Evolutionary conservation across 1,140 invertebrate species (phyloP).

Genomic region (Bursaphelenchus mucronatus): DNA sequence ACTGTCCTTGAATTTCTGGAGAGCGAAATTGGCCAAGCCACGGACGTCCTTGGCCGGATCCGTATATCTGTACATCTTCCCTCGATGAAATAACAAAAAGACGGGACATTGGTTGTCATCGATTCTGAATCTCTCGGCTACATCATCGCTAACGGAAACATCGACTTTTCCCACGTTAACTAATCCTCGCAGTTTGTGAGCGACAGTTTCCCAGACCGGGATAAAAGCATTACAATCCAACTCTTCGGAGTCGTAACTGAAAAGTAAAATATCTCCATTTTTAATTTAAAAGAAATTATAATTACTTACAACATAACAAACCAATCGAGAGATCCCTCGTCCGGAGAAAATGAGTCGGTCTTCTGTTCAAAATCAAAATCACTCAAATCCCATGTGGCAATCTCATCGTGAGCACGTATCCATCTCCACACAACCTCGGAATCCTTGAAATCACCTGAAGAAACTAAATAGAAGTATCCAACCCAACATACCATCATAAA

Average conservation of each 20-base stretch:
- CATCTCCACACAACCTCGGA: constrained; percentile 56
- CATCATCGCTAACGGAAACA: constrained; percentile 53
- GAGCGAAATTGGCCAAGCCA: constrained; percentile 52
- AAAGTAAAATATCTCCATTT: constrained; percentile 2
- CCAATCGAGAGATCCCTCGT: constrained; percentile 59
- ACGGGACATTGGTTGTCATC: constrained; percentile 57
- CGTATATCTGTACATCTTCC: constrained; percentile 61
- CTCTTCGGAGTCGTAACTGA: constrained; percentile 58
- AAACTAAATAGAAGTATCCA: not conserved
- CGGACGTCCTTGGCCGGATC: constrained; percentile 56
- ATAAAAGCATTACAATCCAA: constrained; percentile 58
- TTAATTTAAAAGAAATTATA: not conserved
- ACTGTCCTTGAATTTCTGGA: constrained; percentile 59
- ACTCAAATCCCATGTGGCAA: constrained; percentile 52
- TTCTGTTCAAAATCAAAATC: constrained; percentile 57
- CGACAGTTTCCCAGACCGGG: constrained; percentile 57
- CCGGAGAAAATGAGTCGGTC: constrained; percentile 56
- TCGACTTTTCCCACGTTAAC: constrained; percentile 60
- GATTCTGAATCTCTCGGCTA: constrained; percentile 54
- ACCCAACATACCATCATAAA: constrained; percentile 50
- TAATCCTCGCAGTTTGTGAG: constrained; percentile 58
- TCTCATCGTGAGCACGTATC: constrained; percentile 60
- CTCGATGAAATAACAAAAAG: constrained; percentile 59
- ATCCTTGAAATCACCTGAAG: constrained; percentile 57
- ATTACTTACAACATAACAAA: constrained; percentile 61